These are phyloP conservation scores for Gopherus evgoodei DNA, from an alignment of 2,113 vertebrate genomes.

Conservation along the genomic window DNA sequence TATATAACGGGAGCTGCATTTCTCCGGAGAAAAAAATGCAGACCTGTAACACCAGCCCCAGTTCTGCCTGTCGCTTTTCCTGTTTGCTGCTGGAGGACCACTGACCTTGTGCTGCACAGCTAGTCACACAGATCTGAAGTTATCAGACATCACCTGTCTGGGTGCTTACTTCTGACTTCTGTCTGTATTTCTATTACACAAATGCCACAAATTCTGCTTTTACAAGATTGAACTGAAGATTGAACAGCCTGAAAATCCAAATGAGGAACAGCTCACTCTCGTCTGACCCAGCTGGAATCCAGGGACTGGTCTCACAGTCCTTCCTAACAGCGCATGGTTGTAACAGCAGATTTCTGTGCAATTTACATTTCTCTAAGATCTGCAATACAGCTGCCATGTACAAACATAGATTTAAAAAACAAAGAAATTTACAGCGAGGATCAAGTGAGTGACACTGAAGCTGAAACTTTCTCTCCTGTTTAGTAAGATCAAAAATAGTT, in stretches of 20 bases:
- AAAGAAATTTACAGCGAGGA: slow-evolving; percentile 59
- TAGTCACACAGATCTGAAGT: slow-evolving; percentile 49
- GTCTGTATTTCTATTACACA: slow-evolving; percentile 74
- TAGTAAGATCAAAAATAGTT: slow-evolving; percentile 76
- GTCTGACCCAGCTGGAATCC: slow-evolving; percentile 18
- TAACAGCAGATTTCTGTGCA: slow-evolving; percentile 16
- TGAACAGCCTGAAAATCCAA: slow-evolving; percentile 35
- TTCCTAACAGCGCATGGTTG: neutral
- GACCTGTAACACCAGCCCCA: neutral
- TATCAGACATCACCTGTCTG: slow-evolving; percentile 70
- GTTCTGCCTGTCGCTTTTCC: neutral
- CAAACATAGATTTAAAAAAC: slow-evolving; percentile 65
- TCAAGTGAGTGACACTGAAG: neutral
- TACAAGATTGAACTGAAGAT: slow-evolving; percentile 61
- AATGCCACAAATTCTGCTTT: slow-evolving; percentile 66
- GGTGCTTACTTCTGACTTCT: slow-evolving; percentile 58
- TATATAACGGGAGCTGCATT: slow-evolving; percentile 22
- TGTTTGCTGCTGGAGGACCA: neutral
- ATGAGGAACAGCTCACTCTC: neutral
- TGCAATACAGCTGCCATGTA: slow-evolving; percentile 26
- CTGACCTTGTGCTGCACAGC: slow-evolving; percentile 42
- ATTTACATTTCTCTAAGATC: slow-evolving; percentile 40
- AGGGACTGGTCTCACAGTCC: neutral
- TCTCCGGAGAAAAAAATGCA: neutral
- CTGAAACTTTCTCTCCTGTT: slow-evolving; percentile 40